Percentiles rank a stretch among this genome's conserved stretches.
Conservation (phyloP, 2,113 vertebrate genomes). For the Scalopus aquaticus region DNA sequence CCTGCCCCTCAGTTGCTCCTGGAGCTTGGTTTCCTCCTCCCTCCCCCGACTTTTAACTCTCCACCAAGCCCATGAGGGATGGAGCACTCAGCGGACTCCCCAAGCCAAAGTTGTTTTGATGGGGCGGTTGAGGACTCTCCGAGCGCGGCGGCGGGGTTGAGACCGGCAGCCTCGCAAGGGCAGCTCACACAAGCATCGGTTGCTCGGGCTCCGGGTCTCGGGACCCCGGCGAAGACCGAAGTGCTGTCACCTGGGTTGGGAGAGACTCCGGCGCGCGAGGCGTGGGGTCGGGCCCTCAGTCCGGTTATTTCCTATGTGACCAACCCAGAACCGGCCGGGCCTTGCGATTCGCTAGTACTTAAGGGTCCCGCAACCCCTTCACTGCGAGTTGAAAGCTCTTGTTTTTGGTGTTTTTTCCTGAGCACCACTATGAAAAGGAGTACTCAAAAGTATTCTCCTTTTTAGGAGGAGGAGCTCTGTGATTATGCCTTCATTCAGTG, state of each 20-base stretch:
- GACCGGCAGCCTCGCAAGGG: neutral
- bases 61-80: neutral
- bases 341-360: neutral
- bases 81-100: neutral
- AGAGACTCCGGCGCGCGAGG: neutral
- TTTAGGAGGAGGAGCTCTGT: neutral
- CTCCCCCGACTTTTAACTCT: neutral
- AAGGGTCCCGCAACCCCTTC: neutral
- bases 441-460: neutral
- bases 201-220: too few species aligned
- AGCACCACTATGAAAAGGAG: neutral
- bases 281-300: neutral
- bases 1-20: neutral
- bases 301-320: neutral
- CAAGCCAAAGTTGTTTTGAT: neutral
- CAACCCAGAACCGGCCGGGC: neutral
- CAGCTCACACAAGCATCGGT: too few species aligned
- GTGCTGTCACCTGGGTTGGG: neutral
- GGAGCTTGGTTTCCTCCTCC: neutral
- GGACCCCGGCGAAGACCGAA: neutral
- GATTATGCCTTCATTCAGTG: neutral
- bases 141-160: neutral
- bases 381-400: neutral
- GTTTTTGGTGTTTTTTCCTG: neutral
- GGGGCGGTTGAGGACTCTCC: neutral